A percentile compares a stretch with the other conserved stretches of the same genome.
Evolutionary conservation across 1,140 invertebrate genomes (phyloP).

Genomic region (Anagrus nilaparvatae): DNA sequence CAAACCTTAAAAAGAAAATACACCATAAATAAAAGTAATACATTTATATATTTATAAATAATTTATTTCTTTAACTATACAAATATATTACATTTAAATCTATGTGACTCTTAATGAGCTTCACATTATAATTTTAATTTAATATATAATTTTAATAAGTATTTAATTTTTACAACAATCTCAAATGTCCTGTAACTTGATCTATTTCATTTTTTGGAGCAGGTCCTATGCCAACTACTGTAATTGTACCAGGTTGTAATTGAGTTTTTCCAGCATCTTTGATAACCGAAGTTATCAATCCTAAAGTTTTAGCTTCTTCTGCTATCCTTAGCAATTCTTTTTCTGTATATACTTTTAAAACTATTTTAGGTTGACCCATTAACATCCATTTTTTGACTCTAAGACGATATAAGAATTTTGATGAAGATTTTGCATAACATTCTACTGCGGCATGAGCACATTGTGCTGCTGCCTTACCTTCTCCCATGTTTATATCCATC

Average conservation of each 20-base stretch:
- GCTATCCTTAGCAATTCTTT: conserved; percentile 43
- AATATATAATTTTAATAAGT: background rate
- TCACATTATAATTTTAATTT: background rate
- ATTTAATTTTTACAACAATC: conserved; percentile 45
- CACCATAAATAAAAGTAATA: too few species aligned
- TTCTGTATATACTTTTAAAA: conserved; percentile 46
- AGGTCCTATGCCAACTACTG: conserved; percentile 70
- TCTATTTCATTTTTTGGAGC: conserved; percentile 52
- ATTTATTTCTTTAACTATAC: too few species aligned
- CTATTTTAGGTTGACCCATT: conserved; percentile 67
- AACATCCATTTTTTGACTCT: conserved; percentile 53
- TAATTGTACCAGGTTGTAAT: conserved; percentile 53
- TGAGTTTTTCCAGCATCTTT: conserved; percentile 72
- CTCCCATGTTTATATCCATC: conserved; percentile 67
- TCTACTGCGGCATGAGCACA: conserved; percentile 68
- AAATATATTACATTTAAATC: too few species aligned
- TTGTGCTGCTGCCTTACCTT: conserved; percentile 74
- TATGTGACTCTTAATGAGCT: too few species aligned
- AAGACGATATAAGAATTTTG: conserved; percentile 23
- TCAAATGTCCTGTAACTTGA: conserved; percentile 58
- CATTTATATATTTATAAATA: too few species aligned
- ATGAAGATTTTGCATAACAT: conserved; percentile 48
- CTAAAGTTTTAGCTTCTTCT: conserved; percentile 42
- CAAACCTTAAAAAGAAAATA: too few species aligned
- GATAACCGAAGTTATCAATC: conserved; percentile 54